Conservation (phyloP, 2,888 invertebrate genomes). For the Colostygia pectinataria region DNA sequence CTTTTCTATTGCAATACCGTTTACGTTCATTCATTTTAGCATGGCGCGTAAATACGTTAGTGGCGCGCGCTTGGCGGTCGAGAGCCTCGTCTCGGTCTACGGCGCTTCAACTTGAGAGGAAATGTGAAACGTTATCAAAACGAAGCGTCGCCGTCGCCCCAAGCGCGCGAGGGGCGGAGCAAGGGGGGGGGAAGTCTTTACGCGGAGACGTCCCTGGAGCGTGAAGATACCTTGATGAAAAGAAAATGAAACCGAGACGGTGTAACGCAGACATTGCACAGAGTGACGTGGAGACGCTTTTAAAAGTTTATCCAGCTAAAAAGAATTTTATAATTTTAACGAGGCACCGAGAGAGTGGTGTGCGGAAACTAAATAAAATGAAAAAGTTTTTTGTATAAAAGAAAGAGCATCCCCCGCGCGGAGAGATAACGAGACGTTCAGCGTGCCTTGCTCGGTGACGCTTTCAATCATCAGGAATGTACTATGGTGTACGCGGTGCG, state of each 20-base stretch:
- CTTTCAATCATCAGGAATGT: too few species aligned
- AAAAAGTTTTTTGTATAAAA: constrained; percentile 13
- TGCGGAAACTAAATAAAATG: constrained; percentile 15
- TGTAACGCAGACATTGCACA: constrained; percentile 36
- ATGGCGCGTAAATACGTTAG: constrained; percentile 5
- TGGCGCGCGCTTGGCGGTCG: constrained; percentile 4
- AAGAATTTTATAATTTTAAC: constrained; percentile 41
- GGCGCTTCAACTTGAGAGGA: constrained; percentile 33
- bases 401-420: constrained; percentile 8
- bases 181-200: constrained; percentile 3
- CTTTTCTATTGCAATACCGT: not conserved
- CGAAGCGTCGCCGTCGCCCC: constrained; percentile 35
- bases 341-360: constrained; percentile 22
- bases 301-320: constrained; percentile 31
- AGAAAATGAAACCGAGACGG: constrained; percentile 66
- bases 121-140: constrained; percentile 59
- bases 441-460: not conserved
- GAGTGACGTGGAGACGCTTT: constrained; percentile 16
- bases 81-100: constrained; percentile 37
- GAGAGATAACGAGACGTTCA: not conserved
- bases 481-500: too few species aligned
- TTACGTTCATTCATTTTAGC: not conserved
- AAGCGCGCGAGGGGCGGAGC: constrained; percentile 7
- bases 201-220: constrained; percentile 51
- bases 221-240: constrained; percentile 71